A percentile compares a stretch with the other conserved stretches of the same genome.
These are phyloP conservation scores for Megalops cyprinoides DNA, from an alignment of 2,797 vertebrate genomes.

Conservation along the genomic window DNA sequence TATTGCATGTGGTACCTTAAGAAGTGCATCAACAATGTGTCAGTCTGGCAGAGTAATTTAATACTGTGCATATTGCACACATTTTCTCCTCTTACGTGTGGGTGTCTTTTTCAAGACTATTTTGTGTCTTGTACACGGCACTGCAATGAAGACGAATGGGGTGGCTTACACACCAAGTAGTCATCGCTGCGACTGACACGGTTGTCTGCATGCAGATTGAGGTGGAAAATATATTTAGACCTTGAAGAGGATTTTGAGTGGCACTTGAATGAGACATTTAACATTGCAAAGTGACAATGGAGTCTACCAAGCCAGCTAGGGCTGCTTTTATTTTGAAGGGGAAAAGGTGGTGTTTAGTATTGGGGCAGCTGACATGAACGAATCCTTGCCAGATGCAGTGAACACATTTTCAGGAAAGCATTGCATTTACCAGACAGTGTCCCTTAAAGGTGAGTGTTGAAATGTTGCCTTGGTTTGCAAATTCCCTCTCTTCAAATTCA, in stretches of 20 bases:
- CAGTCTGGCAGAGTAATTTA: slow-evolving; percentile 11
- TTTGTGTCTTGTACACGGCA: slow-evolving; percentile 7
- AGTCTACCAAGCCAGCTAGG: slow-evolving; percentile 36
- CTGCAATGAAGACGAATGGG: slow-evolving; percentile 25
- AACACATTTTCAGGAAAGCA: not conserved
- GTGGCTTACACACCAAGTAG: slow-evolving; percentile 12
- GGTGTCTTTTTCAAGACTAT: slow-evolving; percentile 6
- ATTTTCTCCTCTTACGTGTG: not conserved
- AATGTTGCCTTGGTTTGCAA: not conserved
- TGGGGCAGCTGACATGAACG: slow-evolving; percentile 16
- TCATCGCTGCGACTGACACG: not conserved
- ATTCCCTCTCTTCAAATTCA: not conserved
- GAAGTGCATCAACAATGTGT: slow-evolving; percentile 1
- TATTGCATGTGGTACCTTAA: not conserved
- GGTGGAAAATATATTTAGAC: slow-evolving; percentile 34
- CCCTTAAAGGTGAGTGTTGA: slow-evolving; percentile 5
- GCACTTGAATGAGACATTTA: slow-evolving; percentile 42
- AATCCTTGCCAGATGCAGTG: not conserved
- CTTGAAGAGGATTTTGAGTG: slow-evolving; percentile 36
- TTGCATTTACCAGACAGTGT: too few relatives aligned
- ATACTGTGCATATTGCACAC: slow-evolving; percentile 17
- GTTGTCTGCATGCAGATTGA: slow-evolving; percentile 36
- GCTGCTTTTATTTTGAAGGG: slow-evolving; percentile 30
- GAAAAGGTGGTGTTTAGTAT: not conserved
- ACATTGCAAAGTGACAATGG: slow-evolving; percentile 38